Evolutionary conservation across 2,888 invertebrate species (phyloP), one percentile per base, ranked within the genome.

Genomic region (Chloroclystis v-ata): DNA sequence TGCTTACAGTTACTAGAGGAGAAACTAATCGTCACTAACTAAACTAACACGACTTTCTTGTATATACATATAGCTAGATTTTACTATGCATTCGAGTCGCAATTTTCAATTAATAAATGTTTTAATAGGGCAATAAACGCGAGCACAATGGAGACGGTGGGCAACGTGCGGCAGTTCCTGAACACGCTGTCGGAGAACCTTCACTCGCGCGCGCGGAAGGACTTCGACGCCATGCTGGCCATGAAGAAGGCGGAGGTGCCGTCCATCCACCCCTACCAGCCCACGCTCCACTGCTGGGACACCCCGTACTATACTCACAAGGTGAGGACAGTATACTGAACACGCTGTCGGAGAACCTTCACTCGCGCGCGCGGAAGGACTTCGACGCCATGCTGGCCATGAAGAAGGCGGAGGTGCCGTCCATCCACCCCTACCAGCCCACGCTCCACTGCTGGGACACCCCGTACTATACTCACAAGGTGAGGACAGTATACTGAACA

Each of bases 71-170:
- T n/a, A n/a, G n/a, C n/a, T n/a, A n/a, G n/a, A n/a, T n/a, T n/a
- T n/a, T n/a, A n/a, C n/a, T n/a, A n/a, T n/a, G n/a, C n/a, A n/a
- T n/a, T n/a, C n/a, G n/a, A n/a, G n/a, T n/a, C n/a, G n/a, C n/a
- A n/a, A n/a, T n/a, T n/a, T n/a, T n/a, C n/a, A n/a, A n/a, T n/a
- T n/a, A n/a, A n/a, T n/a, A n/a, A n/a, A n/a, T n/a, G n/a, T n/a
- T n/a, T n/a, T n/a, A n/a, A 56, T 66, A 92, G 97, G 65, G 97
- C 97, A 1, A 90, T 98, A 46, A 93, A 93, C 67, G 95, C 95
- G 5, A 96, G 97, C 61, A 92, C 97, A 33, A 94, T 95, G 63
- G 95, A 96, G 69, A 92, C 90, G 0, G 94, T 98, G 0, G 89
- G 92, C 38, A 92, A 93, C 61, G 97, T 97, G 0, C 84, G 89